Evolutionary conservation across 35 echinoderm and acorn worm genomes (phyloP).

Genomic region (Diadema setosum): DNA sequence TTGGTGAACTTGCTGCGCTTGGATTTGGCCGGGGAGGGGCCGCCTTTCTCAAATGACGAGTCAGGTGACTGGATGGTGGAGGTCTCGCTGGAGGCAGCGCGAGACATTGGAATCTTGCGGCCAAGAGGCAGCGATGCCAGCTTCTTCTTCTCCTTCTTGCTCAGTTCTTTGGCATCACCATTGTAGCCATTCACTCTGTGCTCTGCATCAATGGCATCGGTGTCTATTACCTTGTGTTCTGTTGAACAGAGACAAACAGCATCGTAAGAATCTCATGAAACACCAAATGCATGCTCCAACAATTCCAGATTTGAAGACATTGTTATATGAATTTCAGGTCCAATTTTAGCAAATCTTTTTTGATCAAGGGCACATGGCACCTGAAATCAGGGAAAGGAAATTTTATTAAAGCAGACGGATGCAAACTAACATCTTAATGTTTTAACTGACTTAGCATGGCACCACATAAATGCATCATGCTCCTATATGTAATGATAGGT

Average conservation of each 20-base stretch:
- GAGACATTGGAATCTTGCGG: conserved; percentile 67
- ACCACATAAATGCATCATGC: too few species aligned
- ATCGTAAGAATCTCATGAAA: background rate
- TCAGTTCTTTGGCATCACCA: background rate
- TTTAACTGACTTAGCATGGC: too few species aligned
- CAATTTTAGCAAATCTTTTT: too few species aligned
- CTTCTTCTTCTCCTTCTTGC: conserved; percentile 75
- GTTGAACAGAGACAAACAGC: background rate
- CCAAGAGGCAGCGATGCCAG: conserved; percentile 54
- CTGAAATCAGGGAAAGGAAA: too few species aligned
- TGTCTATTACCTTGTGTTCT: conserved; percentile 81
- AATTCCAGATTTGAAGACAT: too few species aligned
- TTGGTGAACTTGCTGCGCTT: conserved; percentile 87
- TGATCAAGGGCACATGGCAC: too few species aligned
- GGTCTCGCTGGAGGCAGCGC: conserved; percentile 55
- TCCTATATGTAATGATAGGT: too few species aligned
- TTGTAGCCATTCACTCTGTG: conserved; percentile 58
- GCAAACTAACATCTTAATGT: too few species aligned
- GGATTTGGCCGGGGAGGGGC: conserved; percentile 50
- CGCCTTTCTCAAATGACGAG: conserved; percentile 27
- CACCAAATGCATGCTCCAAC: background rate
- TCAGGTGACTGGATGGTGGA: conserved; percentile 19
- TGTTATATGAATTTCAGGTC: too few species aligned
- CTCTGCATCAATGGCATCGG: conserved; percentile 44
- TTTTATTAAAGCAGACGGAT: too few species aligned